These are phyloP conservation scores for Ameiurus melas DNA, from an alignment of 2,113 vertebrate species.

Conservation along the genomic window DNA sequence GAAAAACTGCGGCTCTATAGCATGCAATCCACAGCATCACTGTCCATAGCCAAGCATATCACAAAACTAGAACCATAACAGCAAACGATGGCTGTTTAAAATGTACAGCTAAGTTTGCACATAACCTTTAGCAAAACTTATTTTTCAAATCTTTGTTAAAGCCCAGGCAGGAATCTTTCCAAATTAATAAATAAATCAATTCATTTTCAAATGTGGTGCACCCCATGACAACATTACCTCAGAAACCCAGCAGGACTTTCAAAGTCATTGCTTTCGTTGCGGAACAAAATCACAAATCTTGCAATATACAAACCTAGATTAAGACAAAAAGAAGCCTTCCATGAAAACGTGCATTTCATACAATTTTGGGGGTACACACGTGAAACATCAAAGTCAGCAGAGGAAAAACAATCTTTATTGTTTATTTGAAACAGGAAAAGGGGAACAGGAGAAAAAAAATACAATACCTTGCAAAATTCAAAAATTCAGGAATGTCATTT, in stretches of 20 bases:
- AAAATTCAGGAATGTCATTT: conserved; percentile 79
- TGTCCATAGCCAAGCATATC: not conserved
- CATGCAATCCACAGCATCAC: not conserved
- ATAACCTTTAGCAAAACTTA: not conserved
- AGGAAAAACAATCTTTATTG: conserved; percentile 52
- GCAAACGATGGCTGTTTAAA: not conserved
- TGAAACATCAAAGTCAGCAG: conserved; percentile 48
- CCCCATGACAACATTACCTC: not conserved
- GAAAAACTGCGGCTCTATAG: not conserved
- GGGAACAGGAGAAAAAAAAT: conserved; percentile 57
- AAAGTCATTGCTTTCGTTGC: not conserved
- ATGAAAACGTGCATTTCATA: conserved; percentile 1
- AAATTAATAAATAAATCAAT: not conserved
- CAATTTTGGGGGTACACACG: conserved; percentile 10
- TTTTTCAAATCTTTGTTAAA: not conserved
- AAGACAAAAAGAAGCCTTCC: not conserved
- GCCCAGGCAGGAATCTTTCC: not conserved
- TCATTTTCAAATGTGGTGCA: not conserved
- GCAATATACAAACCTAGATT: not conserved
- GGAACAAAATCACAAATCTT: not conserved
- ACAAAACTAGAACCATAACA: not conserved
- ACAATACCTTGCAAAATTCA: conserved; percentile 56
- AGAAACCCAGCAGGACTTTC: not conserved
- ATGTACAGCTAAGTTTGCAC: not conserved
- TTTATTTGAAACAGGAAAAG: conserved; percentile 54